Evolutionary conservation across 2,113 vertebrate species (phyloP), one percentile per base, ranked within the genome.

Genomic region (Hyaena hyaena): DNA sequence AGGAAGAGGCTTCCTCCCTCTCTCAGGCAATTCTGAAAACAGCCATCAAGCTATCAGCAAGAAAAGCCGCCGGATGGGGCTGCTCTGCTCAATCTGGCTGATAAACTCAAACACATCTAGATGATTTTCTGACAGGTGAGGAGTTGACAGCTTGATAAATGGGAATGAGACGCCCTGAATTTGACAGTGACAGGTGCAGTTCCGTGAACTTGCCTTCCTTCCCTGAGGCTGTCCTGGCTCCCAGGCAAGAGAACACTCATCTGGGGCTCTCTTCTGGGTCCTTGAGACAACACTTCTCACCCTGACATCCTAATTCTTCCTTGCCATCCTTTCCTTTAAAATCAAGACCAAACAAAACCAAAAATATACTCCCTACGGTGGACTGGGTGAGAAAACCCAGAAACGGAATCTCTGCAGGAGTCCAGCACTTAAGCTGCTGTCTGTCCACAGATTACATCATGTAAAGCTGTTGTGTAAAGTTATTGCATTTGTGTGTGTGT

Each of bases 141-240:
- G 55, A 80, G 83, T 28, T 97, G 97, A 97, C 97, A 98, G 94
- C 96, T 98, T 97, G 97, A 98, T 97, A 97, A 98, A 98, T 4
- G 85, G 97, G 82, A 97, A 97, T 2, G 82, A 96, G 95, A 93
- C 96, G 90, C 91, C 77, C 85, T 80, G 87, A 96, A 97, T 80
- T 91, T 98, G 95, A 90, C 97, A 81, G n/a, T 98, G 98, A 97
- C 98, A 98, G 98, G 96, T 98, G 97, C 93, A 94, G 92, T 93
- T 98, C 96, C 81, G 85, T 55, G 90, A 95, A 95, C 89, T 95
- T 88, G 39, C 88, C 95, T 71, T 76, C 19, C 66, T 39, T 5
- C 45, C 35, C 48, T 1, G 4, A 2, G 23, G 66, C 43, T 14
- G 63, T 74, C 45, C 50, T 0, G 4, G 91, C 63, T 94, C 68